Base-by-base conservation (phyloP, 2,888 invertebrate genomes). In the Trisateles emortualis region DNA sequence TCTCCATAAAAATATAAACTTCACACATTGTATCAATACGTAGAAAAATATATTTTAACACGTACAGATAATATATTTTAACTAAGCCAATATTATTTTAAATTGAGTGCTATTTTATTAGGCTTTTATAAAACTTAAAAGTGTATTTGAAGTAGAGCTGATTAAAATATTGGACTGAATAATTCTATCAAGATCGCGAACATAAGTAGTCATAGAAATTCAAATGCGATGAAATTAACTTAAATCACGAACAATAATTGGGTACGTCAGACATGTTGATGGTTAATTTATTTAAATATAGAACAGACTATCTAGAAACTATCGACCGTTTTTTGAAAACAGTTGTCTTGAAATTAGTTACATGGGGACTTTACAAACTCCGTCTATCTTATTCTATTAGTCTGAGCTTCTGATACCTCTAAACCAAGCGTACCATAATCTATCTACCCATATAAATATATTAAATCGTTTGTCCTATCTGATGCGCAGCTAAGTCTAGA, bases 21-120 rank as follows among this genome's bases (percentile, higher is more conserved):
- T 65, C 63, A 60, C 56, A 69, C 69, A 63, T 66, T 68, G 68
- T 68, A 68, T 63, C 59, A 60, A 65, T 56, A 51, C 32, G 53
- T 46, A 43, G 36, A 14, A 59, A 55, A 59, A 54, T 61, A 56
- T 50, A 52, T 63, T 62, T 59, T 47, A 17, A 54, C 59, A 58
- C 54, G 57, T 62, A 59, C 42, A 22, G 40, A 52, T 59, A 52
- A 62, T 51, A 59, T 14, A 57, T 62, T 59, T 65, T 42, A 46
- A 55, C 59, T 17, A 29, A 17, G 14, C 36, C 11, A 46, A 29
- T 19, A 13, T 14, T 35, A 9, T 19, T 45, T 50, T 47, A 17
- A 32, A 44, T 40, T 8, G 16, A 17, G 44, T 19, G 11, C 13
- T 19, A 35, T 41, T 35, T 14, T 26, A 22, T 10, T n/a, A 3